phyloP scores from a whole-genome alignment of 2,888 invertebrate species.

The Yponomeuta sedellus region DNA sequence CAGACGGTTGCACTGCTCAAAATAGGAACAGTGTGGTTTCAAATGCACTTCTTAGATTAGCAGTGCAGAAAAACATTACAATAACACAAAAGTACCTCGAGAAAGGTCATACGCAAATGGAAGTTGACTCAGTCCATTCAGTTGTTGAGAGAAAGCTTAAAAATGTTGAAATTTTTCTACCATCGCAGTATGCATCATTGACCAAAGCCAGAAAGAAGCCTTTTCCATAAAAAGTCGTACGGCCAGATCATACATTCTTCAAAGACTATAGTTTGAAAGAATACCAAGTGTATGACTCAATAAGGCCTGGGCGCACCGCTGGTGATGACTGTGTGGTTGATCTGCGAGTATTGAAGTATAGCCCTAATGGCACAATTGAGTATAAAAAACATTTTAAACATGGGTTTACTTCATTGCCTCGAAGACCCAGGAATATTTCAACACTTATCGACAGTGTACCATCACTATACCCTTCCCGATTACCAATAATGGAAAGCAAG shows the following conservation, averaged over 20 bases:
- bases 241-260: conserved; percentile 8
- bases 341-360: conserved; percentile 4
- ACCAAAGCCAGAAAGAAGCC: not conserved
- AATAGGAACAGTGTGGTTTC: conserved; percentile 11
- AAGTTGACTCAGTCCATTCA: conserved; percentile 21
- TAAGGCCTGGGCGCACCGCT: conserved; percentile 17
- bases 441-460: not conserved
- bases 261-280: not conserved
- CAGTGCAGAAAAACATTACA: conserved; percentile 7
- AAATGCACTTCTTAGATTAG: conserved; percentile 2
- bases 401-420: not conserved
- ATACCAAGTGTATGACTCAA: conserved; percentile 9
- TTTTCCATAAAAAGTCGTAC: not conserved
- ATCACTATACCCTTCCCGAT: not conserved
- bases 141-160: conserved; percentile 14
- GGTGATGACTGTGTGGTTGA: conserved; percentile 16
- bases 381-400: not conserved
- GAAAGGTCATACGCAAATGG: conserved; percentile 22
- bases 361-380: conserved; percentile 13
- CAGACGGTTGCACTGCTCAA: conserved; percentile 15
- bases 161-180: conserved; percentile 15
- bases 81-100: conserved; percentile 20
- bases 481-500: not conserved
- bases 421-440: not conserved
- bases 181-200: not conserved